Percentiles rank a stretch among this genome's conserved stretches.
Evolutionary conservation across 2,797 vertebrate genomes (phyloP).

Genomic region (Halcyon chelicuti): DNA sequence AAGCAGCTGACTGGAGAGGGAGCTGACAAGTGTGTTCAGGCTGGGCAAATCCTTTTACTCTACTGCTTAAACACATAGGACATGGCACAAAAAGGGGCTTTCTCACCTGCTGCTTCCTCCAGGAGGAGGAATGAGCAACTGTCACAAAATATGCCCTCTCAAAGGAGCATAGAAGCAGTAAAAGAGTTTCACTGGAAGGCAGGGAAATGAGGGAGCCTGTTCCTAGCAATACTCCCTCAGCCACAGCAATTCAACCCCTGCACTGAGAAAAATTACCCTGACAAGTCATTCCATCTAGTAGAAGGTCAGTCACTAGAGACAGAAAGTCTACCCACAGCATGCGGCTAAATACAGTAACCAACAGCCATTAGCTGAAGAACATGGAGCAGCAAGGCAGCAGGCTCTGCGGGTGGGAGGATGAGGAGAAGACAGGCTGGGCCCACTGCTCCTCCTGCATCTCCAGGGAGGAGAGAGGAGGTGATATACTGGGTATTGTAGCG

Average conservation of each 20-base stretch:
- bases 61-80: conserved; percentile 12
- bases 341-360: not conserved
- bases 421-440: not conserved
- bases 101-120: conserved; percentile 24
- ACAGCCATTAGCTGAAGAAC: not conserved
- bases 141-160: conserved; percentile 12
- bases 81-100: not conserved
- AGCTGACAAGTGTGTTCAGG: not conserved
- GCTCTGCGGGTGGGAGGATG: not conserved
- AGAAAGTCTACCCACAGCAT: not conserved
- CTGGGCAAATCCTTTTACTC: conserved; percentile 43
- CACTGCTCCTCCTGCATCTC: not conserved
- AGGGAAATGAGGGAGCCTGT: not conserved
- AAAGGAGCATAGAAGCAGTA: not conserved
- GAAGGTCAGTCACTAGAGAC: conserved; percentile 11
- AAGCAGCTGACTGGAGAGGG: conserved; percentile 21
- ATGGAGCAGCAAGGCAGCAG: not conserved
- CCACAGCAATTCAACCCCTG: not conserved
- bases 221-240: not conserved
- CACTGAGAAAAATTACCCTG: not conserved
- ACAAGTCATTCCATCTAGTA: not conserved
- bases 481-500: not conserved
- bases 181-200: conserved; percentile 16
- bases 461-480: not conserved
- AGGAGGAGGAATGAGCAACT: conserved; percentile 28